Evolutionary conservation across 2,888 invertebrate genomes (phyloP).

Genomic region (Lamellibrachia satsuma): DNA sequence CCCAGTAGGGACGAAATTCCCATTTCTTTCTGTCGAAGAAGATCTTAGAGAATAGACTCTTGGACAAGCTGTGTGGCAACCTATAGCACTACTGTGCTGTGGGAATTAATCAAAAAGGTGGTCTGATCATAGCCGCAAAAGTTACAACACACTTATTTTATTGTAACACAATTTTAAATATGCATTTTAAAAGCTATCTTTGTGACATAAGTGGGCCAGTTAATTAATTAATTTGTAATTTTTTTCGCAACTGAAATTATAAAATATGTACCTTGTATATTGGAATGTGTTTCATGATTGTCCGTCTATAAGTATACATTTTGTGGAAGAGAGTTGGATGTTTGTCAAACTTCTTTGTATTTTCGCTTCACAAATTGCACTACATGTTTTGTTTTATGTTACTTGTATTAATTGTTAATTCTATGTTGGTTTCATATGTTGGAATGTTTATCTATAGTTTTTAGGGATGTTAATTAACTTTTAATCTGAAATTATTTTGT

Average conservation of each 20-base stretch:
- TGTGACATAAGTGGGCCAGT: background rate
- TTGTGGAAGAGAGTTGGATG: background rate
- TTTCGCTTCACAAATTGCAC: background rate
- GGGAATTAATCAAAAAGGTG: background rate
- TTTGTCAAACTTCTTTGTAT: background rate
- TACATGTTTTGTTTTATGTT: background rate
- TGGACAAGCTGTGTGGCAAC: background rate
- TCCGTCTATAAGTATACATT: background rate
- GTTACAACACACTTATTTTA: background rate
- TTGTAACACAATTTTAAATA: background rate
- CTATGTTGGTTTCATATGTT: background rate
- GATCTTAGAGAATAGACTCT: background rate
- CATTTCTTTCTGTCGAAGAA: background rate
- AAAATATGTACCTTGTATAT: background rate
- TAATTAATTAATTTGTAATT: no score
- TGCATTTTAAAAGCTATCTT: background rate
- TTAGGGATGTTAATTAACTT: background rate
- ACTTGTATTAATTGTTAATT: background rate
- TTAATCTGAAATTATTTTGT: background rate
- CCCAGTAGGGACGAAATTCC: background rate
- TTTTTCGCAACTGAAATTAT: background rate
- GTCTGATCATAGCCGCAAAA: background rate
- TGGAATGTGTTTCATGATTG: background rate
- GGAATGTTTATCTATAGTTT: background rate
- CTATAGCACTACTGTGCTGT: background rate